These are phyloP conservation scores for Enteromius mattozi DNA, from an alignment of 2,797 vertebrate species.

Conservation along the genomic window DNA sequence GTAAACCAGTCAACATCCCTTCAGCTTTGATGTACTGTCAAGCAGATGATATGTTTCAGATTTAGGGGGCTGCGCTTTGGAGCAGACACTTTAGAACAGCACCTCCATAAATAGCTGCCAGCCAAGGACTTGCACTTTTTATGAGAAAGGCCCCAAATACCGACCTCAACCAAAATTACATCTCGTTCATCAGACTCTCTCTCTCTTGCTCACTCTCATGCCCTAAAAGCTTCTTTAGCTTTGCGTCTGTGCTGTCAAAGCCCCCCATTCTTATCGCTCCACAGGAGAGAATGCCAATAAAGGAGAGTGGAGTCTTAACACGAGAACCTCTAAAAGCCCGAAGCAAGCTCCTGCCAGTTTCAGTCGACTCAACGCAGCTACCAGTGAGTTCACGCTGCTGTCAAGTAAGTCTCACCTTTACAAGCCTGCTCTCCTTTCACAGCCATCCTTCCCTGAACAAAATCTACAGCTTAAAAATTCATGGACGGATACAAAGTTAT, in stretches of 20 bases:
- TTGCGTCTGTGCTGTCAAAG: constrained; percentile 28
- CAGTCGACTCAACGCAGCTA: not conserved
- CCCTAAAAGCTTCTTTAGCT: constrained; percentile 58
- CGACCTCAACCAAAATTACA: constrained; percentile 72
- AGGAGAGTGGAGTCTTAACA: constrained; percentile 22
- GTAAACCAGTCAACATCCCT: constrained; percentile 19
- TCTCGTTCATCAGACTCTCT: constrained; percentile 74
- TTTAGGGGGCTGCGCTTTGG: constrained; percentile 66
- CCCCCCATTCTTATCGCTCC: constrained; percentile 22
- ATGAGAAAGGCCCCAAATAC: constrained; percentile 65
- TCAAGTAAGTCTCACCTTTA: constrained; percentile 46
- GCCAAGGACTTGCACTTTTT: constrained; percentile 70
- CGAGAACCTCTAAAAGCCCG: constrained; percentile 8
- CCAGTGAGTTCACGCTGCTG: constrained; percentile 31
- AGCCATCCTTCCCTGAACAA: not conserved
- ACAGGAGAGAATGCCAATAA: constrained; percentile 44
- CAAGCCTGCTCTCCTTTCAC: constrained; percentile 30
- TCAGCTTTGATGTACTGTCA: constrained; percentile 37
- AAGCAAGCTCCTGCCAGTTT: constrained; percentile 17
- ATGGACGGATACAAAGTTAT: constrained; percentile 1
- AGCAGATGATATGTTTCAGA: constrained; percentile 53
- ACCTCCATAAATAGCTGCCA: constrained; percentile 74
- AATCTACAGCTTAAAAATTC: not conserved
- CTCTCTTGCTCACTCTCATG: constrained; percentile 63
- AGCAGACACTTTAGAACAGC: constrained; percentile 69